Percentiles rank a stretch among this genome's conserved stretches.
These are phyloP conservation scores for Euura lappo DNA, from an alignment of 1,140 invertebrate genomes.

Conservation along the genomic window DNA sequence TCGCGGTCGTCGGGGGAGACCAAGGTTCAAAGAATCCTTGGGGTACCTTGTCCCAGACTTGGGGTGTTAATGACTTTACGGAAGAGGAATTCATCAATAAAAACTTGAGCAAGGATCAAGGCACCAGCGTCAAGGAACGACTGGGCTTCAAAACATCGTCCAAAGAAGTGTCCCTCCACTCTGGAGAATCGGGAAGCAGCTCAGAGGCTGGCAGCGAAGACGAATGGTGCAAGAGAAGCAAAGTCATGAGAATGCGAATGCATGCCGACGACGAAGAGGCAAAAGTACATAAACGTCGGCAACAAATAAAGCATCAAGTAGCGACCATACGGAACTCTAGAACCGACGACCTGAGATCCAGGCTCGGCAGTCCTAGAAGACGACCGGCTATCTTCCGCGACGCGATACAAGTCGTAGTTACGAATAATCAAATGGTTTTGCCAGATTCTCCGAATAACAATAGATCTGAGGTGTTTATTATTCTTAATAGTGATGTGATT, in stretches of 20 bases:
- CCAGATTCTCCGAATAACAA: not conserved
- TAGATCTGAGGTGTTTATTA: constrained; percentile 30
- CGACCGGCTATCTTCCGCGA: constrained; percentile 33
- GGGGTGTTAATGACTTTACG: constrained; percentile 69
- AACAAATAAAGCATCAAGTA: constrained; percentile 33
- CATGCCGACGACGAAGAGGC: constrained; percentile 86
- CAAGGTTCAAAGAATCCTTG: constrained; percentile 71
- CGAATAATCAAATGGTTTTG: constrained; percentile 37
- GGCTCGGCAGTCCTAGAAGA: constrained; percentile 28
- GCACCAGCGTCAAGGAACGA: constrained; percentile 47
- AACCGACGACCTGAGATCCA: constrained; percentile 47
- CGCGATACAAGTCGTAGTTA: constrained; percentile 53
- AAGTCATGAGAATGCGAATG: constrained; percentile 81
- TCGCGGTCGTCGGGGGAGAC: constrained; percentile 50
- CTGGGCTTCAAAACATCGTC: constrained; percentile 44
- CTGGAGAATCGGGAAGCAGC: constrained; percentile 43
- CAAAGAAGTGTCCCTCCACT: constrained; percentile 2
- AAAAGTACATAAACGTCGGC: constrained; percentile 59
- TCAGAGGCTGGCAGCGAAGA: constrained; percentile 60
- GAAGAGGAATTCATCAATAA: constrained; percentile 59
- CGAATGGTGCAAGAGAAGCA: constrained; percentile 66
- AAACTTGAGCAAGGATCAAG: constrained; percentile 22
- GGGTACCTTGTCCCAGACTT: constrained; percentile 72
- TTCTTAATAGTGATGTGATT: not conserved
- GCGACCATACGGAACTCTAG: not conserved